Base-by-base conservation (phyloP, 1,140 invertebrate genomes). In the Hormaphis cornu region DNA sequence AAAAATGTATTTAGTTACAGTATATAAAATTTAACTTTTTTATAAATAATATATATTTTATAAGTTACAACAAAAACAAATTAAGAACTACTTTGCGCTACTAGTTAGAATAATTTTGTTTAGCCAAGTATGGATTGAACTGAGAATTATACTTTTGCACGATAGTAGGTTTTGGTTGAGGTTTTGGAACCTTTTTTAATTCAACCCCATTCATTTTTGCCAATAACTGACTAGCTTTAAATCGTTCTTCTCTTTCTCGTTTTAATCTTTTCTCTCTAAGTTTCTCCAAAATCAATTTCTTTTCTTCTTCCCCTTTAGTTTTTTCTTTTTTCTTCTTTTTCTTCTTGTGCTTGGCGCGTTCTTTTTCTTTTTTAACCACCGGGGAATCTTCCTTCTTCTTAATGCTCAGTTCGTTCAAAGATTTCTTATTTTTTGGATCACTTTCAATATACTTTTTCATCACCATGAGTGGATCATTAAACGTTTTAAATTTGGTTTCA, bases 111-210 rank as follows among this genome's bases (percentile, higher is more conserved):
- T 59, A 84, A 81, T 91, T 91, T 80, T 92, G 89, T 75, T 87
- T 84, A 24, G 90, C 90, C 35, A 93, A 78, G 79, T 90, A 85
- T 56, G 93, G 93, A 80, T 94, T 95, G 77, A 91, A 96, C 79
- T 95, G 92, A 8, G 90, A 93, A 82, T 93, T 94, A 76, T 97
- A 96, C 80, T 87, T 89, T 74, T 88, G 85, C 74, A 82, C 81
- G 3, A 84, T 77, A 71, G 73, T 72, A 54, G 76, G 74, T 73
- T 77, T 72, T 58, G 76, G 42, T 54, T 74, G 66, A 72, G 74
- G 69, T 72, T 72, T 54, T 76, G 37, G 71, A 52, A 76, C 70
- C 20, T 74, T 66, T 35, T 74, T 61, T 69, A 75, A 73, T 20
- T 74, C 71, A 71, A 82, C 78, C n/a, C 85, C 84, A 75, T 79